Percentiles rank a stretch among this genome's conserved stretches.
phyloP scores from a whole-genome alignment of 2,888 invertebrate species.

The Eretmocerus hayati region DNA sequence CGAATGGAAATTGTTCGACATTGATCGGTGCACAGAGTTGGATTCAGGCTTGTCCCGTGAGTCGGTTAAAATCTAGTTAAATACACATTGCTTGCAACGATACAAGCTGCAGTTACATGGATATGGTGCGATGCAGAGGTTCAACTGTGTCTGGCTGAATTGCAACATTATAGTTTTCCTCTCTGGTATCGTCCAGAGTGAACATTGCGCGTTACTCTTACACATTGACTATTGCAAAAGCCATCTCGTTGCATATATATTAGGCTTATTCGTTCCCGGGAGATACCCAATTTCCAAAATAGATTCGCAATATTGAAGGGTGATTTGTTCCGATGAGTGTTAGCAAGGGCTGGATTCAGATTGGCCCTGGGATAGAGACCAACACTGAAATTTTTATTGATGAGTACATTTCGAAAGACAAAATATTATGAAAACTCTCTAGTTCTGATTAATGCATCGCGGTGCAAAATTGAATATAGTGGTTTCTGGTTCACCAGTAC shows the following conservation, averaged over 20 bases:
- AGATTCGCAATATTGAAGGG: conserved; percentile 1
- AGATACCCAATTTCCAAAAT: conserved; percentile 12
- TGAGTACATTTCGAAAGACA: no score
- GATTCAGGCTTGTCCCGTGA: conserved; percentile 34
- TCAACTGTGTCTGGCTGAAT: conserved; percentile 28
- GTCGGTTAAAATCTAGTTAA: conserved; percentile 43
- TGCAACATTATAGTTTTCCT: conserved; percentile 37
- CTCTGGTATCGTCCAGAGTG: not conserved
- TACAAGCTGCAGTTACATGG: conserved; percentile 25
- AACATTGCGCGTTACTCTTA: no score
- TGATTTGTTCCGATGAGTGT: no score
- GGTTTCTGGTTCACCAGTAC: no score
- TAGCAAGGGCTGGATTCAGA: conserved; percentile 3
- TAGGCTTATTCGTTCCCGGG: not conserved
- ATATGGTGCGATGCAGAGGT: no score
- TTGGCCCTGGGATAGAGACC: no score
- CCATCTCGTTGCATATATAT: no score
- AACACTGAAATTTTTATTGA: no score
- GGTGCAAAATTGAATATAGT: no score
- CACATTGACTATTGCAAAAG: no score
- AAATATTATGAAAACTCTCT: no score
- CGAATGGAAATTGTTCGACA: conserved; percentile 39
- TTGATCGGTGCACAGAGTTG: conserved; percentile 41
- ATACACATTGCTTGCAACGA: conserved; percentile 30
- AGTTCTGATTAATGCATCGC: no score